Evolutionary conservation across 1,140 invertebrate species (phyloP), one percentile per base, ranked within the genome.

Genomic region (Oreohelix idahoensis): DNA sequence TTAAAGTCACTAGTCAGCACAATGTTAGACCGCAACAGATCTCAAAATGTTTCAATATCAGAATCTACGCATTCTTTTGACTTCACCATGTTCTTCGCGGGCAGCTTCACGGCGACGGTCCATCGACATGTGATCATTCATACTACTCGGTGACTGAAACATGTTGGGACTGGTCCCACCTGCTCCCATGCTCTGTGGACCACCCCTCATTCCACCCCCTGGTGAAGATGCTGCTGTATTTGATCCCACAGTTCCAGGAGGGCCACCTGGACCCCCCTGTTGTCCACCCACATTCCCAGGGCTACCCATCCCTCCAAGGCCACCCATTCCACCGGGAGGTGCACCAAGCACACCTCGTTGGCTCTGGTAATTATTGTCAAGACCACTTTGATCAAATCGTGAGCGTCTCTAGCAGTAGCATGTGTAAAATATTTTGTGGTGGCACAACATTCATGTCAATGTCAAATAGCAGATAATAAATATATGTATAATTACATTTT

Each of bases 41-140:
- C 1, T 20, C 51, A 58, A 17, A 49, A 49, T 10, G 51, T 26
- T 58, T 23, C 26, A 23, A 17, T 32, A 66, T 83, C 85, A 88
- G 71, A 81, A 88, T 39, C 87, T 77, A 20, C 87, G 84, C 87
- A 88, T 88, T 82, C 87, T 84, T 83, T 88, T 88, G 84, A 88
- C 86, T 39, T 88, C 86, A 73, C 42, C 79, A 32, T 86, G 74
- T 58, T 88, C 87, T 35, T 87, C 87, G 49, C 84, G 77, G 29
- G 81, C 81, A 17, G 83, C 84, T 70, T 84, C 86, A 58, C 86
- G 51, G 45, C 84, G 79, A 32, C 84, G 79, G 32, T 86, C 86
- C 83, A 85, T 76, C 71, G 83, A 63, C 26, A 53, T 79, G 32
- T 83, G 79, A 2, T 85, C 84, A 70, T 77, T 81, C 78, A 84